These are phyloP conservation scores for Falco naumanni DNA, from an alignment of 2,797 vertebrate species.

Conservation along the genomic window DNA sequence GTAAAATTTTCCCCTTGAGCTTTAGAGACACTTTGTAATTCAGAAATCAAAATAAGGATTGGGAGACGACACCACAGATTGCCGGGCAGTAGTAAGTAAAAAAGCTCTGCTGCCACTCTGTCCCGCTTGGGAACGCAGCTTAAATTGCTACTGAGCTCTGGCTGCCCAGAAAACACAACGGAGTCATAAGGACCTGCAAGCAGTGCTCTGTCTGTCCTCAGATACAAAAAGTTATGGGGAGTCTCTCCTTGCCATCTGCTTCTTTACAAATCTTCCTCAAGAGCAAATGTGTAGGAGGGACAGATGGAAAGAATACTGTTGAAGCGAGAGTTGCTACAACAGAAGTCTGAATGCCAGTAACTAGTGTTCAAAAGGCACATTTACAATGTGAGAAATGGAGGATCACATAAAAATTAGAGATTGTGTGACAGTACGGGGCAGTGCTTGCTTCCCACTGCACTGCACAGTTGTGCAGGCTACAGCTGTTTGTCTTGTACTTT, in stretches of 20 bases:
- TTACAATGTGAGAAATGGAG: background rate
- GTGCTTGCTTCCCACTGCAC: background rate
- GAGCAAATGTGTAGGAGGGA: background rate
- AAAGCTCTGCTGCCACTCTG: background rate
- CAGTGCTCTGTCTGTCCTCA: background rate
- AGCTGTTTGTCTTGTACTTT: background rate
- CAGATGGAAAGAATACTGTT: background rate
- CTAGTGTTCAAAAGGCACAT: background rate
- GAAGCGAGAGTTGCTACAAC: background rate
- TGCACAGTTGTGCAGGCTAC: background rate
- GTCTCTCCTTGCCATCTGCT: background rate
- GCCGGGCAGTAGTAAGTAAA: background rate
- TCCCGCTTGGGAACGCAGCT: background rate
- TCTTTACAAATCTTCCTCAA: background rate
- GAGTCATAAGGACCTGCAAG: background rate
- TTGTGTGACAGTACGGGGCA: background rate
- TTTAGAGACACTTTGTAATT: background rate
- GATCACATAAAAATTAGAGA: background rate
- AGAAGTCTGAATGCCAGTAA: background rate
- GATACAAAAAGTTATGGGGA: background rate
- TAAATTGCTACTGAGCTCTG: background rate
- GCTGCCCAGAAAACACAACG: background rate
- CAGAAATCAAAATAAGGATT: background rate
- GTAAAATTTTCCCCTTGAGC: background rate
- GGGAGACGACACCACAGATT: background rate